Evolutionary conservation across 2,113 vertebrate species (phyloP), one percentile per base, ranked within the genome.

Genomic region (Chelonoidis abingdonii): DNA sequence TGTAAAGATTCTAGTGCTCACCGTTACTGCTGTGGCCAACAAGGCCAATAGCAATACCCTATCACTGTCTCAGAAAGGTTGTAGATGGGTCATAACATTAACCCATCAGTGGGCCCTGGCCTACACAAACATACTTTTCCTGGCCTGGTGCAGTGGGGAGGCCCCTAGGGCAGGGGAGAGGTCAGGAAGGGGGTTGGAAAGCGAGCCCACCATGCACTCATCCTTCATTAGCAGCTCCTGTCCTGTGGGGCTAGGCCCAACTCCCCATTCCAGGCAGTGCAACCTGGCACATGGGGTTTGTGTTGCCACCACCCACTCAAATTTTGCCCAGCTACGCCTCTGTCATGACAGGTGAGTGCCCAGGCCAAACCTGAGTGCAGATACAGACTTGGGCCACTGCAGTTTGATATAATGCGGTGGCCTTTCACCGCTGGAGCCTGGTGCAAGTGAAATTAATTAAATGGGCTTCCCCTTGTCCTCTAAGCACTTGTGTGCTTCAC

Each of bases 21-120:
- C 27, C 27, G 3, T 27, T 0, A 0, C 78, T 86, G 52, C 59
- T 2, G 2, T 22, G 83, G 56, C 19, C 65, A 25, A 27, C 54
- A 10, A 83, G 19, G 50, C 79, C 44, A 27, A n/a, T 1, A 49
- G 52, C 65, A n/a, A 19, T n/a, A 17, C 17, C 35, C 62, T 65
- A 9, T 5, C 16, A 54, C 53, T 54, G 22, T 54, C 59, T 19
- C 35, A 72, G 65, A n/a, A 38, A 38, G n/a, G 35, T 9, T 72
- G 19, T 35, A 38, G 35, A 17, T 22, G 19, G n/a, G 35, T 38
- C 8, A 57, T n/a, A 9, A 31, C 9, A 3, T 72, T 57, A 50
- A n/a, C 29, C n/a, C 16, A 62, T 31, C 27, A 62, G 27, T 69
- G 50, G 75, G 12, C 14, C 27, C 57, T 44, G 17, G 80, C 22